phyloP scores from a whole-genome alignment of 2,797 vertebrate species.

The Ataeniobius toweri region DNA sequence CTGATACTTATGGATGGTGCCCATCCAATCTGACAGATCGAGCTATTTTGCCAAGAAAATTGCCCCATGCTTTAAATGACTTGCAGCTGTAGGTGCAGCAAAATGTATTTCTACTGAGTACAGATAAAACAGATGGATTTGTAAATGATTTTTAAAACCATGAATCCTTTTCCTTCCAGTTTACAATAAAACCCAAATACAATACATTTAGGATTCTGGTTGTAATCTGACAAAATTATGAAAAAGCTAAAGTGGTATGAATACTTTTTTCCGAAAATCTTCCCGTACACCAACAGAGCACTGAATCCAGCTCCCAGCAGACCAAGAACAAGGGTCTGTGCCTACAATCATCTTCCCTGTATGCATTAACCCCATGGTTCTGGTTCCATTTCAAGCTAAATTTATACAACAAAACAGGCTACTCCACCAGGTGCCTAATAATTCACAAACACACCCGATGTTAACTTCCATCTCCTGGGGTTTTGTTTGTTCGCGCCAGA shows the following conservation, averaged over 20 bases:
- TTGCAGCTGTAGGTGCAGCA: background rate
- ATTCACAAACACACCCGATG: constrained; percentile 22
- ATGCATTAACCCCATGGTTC: constrained; percentile 3
- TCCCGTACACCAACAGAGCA: constrained; percentile 1
- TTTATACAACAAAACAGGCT: background rate
- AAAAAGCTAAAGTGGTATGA: background rate
- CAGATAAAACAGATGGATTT: background rate
- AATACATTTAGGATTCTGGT: background rate
- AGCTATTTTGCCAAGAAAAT: background rate
- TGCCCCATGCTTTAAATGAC: background rate
- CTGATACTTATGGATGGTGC: background rate
- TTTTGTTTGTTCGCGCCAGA: constrained; percentile 24
- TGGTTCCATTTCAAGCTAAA: background rate
- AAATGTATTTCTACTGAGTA: background rate
- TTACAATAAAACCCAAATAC: background rate
- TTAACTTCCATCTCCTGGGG: background rate
- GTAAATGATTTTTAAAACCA: background rate
- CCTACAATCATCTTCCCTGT: constrained; percentile 2
- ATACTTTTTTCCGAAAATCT: background rate
- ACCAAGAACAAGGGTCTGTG: constrained; percentile 14
- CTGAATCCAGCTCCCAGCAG: constrained; percentile 14
- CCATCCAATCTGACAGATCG: background rate
- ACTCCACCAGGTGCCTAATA: background rate
- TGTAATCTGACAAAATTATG: background rate
- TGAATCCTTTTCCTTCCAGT: background rate